These are phyloP conservation scores for Lagopus muta DNA, from an alignment of 2,113 vertebrate genomes.

Conservation along the genomic window DNA sequence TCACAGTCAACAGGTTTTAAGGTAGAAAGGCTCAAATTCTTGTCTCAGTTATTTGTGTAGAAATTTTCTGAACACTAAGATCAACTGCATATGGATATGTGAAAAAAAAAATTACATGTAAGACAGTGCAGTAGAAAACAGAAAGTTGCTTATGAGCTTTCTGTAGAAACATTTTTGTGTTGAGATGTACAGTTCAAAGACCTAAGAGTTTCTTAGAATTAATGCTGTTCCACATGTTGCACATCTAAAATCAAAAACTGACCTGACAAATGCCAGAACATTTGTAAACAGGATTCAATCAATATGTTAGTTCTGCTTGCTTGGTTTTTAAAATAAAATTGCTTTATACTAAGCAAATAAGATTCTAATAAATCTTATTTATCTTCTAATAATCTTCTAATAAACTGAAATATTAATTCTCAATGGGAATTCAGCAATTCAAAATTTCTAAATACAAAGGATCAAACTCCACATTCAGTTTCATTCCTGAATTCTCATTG, in stretches of 20 bases:
- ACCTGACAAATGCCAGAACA: background rate
- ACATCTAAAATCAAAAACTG: background rate
- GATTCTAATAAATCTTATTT: background rate
- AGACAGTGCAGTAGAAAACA: conserved; percentile 30
- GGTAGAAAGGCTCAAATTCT: background rate
- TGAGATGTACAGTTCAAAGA: background rate
- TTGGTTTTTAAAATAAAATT: background rate
- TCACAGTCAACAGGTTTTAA: conserved; percentile 44
- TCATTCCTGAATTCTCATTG: background rate
- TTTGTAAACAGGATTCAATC: conserved; percentile 22
- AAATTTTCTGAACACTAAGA: background rate
- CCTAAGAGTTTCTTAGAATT: background rate
- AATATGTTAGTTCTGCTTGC: background rate
- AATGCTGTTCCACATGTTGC: background rate
- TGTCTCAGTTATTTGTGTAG: background rate
- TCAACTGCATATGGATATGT: background rate
- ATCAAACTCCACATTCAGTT: background rate
- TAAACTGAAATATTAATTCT: background rate
- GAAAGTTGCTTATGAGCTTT: background rate
- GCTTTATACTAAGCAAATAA: background rate
- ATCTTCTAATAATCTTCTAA: background rate
- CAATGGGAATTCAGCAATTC: background rate
- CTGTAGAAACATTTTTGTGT: background rate
- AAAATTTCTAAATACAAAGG: background rate
- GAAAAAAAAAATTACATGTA: background rate